These are phyloP conservation scores for Ceryle rudis DNA, from an alignment of 2,797 vertebrate genomes.

Conservation along the genomic window DNA sequence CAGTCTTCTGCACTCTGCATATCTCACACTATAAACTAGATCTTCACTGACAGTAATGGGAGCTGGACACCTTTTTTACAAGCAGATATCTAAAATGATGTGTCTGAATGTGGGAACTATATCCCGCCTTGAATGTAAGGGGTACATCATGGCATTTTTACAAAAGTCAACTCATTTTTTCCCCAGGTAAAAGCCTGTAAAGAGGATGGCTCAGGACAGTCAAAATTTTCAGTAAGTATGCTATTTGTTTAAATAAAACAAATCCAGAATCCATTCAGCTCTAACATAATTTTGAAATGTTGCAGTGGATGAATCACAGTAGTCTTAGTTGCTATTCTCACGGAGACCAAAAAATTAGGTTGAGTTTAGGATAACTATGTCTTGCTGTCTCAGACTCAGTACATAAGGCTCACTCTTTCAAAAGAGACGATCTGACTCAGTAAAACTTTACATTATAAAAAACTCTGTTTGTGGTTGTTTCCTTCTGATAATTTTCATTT, in stretches of 20 bases:
- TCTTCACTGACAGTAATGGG: neutral
- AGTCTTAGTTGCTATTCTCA: rapidly evolving
- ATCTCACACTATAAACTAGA: neutral
- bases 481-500: neutral
- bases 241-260: neutral
- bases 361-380: neutral
- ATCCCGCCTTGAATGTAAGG: neutral
- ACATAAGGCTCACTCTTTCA: neutral
- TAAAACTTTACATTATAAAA: neutral
- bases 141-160: neutral
- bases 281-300: neutral
- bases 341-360: neutral
- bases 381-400: neutral
- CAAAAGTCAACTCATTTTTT: neutral
- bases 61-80: neutral
- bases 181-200: neutral
- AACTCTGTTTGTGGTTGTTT: neutral
- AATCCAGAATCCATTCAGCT: neutral
- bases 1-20: neutral
- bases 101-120: neutral
- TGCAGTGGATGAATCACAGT: neutral
- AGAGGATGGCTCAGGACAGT: neutral
- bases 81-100: neutral
- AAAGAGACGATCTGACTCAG: neutral
- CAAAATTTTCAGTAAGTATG: neutral